Base-by-base conservation (phyloP, 2,113 vertebrate species). In the Scatophagus argus region DNA sequence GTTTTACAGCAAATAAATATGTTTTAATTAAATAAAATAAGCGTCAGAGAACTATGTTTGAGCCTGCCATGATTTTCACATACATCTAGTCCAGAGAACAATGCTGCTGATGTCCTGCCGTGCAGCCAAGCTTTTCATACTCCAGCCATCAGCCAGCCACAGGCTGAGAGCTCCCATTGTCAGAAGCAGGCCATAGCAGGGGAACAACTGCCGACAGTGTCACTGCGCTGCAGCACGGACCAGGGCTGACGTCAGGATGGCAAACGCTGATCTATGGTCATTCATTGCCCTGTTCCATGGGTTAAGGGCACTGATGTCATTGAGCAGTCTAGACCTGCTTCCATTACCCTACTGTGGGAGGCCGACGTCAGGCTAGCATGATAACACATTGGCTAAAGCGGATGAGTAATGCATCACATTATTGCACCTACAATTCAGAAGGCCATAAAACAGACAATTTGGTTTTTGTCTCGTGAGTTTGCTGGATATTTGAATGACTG, bases 121-220 rank as follows among this genome's bases (percentile, higher is more conserved):
- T 56, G 87, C 82, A 52, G 79, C 72, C 49, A 21, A 58, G 78
- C 78, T 59, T 75, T 88, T 74, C 43, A 76, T 51, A 68, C 43
- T 60, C 71, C 75, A 58, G 64, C 64, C 77, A 55, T 54, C 39
- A 44, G 59, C 49, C 5, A 34, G 31, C 74, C 66, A 43, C 79
- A 23, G 80, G n/a, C 87, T 91, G 81, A 87, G 88, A 81, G 89
- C 89, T 65, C 79, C 89, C 76, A 91, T 92, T 93, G 92, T 94
- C 86, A 82, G 39, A 36, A 12, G 63, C 78, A 23, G 66, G 51
- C 64, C 86, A 73, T 38, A 27, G 60, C 81, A 13, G 71, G 82
- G 79, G 78, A 87, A 91, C 86, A 88, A 88, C 88, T 38, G 65
- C 58, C 7, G 65, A 58, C 83, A 88, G 78, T 90, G 85, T 88